Conservation (phyloP, 64 coral and sea anemone genomes). For the Montipora capricornis region DNA sequence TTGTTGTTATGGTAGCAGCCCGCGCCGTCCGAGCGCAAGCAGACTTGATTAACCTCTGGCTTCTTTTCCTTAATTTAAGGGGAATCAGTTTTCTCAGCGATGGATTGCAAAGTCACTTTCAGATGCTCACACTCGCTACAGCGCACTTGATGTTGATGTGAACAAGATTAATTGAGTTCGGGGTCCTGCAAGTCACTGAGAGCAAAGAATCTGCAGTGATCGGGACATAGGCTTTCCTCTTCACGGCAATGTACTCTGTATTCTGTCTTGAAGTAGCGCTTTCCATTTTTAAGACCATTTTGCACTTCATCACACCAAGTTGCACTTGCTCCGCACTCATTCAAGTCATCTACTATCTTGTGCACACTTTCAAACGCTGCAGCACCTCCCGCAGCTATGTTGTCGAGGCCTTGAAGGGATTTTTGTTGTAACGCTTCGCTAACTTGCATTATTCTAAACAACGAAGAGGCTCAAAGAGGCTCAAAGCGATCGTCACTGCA, state of each 20-base stretch:
- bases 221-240: constrained; percentile 5
- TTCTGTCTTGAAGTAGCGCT: constrained; percentile 38
- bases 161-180: not conserved
- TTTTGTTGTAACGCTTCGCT: constrained; percentile 55
- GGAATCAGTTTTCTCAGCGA: no score
- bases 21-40: no score
- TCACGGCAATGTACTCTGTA: constrained; percentile 14
- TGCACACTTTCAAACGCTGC: constrained; percentile 21
- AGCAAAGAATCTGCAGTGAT: constrained; percentile 15
- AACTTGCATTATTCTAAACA: constrained; percentile 33
- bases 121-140: not conserved
- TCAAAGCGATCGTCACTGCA: constrained; percentile 29
- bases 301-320: constrained; percentile 1
- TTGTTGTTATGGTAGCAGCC: no score
- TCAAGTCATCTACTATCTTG: constrained; percentile 36
- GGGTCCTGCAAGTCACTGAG: constrained; percentile 4
- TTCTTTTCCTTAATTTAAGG: no score
- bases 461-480: not conserved
- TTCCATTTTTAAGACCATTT: constrained; percentile 8
- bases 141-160: constrained; percentile 1
- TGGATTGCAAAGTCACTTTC: no score
- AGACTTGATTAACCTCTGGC: no score
- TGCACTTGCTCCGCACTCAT: not conserved
- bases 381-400: constrained; percentile 40
- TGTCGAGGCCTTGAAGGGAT: not conserved